phyloP scores from a whole-genome alignment of 1,140 invertebrate species.

The Geopemphigus sp. region DNA sequence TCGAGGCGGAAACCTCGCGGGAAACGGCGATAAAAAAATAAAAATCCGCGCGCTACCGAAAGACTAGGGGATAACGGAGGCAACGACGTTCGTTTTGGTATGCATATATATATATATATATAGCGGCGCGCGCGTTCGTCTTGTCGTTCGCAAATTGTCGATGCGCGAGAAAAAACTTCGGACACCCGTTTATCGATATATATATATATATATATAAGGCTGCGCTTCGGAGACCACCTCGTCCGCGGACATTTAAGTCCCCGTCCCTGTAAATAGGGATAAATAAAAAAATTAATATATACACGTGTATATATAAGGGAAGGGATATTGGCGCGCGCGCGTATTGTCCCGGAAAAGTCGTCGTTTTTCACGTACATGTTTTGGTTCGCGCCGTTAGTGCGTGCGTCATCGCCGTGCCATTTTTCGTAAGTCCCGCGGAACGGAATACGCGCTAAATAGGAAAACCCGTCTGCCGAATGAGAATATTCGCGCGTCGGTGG shows the following conservation, averaged over 20 bases:
- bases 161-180: conserved; percentile 15
- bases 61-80: no score
- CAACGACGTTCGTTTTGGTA: conserved; percentile 12
- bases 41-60: no score
- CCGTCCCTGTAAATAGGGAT: no score
- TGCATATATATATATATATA: no score
- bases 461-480: background rate
- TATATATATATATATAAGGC: no score
- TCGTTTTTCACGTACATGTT: no score
- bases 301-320: background rate
- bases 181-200: background rate
- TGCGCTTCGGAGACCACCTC: background rate
- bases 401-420: no score
- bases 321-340: background rate
- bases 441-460: background rate
- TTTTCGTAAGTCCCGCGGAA: no score
- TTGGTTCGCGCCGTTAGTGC: no score
- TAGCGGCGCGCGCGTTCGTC: background rate
- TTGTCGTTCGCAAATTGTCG: conserved; percentile 35
- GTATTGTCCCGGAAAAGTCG: background rate
- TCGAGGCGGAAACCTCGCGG: background rate
- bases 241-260: no score
- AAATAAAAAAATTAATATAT: no score
- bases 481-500: conserved; percentile 11
- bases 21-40: conserved; percentile 21